These are phyloP conservation scores for Punctoribates punctum DNA, from an alignment of 2,888 invertebrate species.

Conservation along the genomic window DNA sequence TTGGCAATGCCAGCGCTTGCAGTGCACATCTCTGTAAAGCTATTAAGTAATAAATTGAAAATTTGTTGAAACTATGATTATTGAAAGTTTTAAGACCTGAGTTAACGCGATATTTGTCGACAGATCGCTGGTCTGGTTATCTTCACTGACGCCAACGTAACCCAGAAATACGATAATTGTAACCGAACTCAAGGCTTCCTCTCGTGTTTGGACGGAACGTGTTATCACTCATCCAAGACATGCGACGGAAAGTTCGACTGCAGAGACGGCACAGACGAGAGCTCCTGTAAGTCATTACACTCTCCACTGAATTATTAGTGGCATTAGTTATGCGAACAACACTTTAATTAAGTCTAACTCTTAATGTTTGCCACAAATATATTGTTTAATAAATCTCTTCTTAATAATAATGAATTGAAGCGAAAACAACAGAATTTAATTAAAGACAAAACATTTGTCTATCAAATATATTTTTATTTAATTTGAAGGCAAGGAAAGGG, in stretches of 20 bases:
- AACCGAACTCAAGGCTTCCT: constrained; percentile 68
- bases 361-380: neutral
- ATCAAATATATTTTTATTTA: constrained; percentile 1
- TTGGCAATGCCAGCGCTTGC: no score
- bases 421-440: constrained; percentile 12
- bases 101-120: neutral
- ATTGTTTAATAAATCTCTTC: neutral
- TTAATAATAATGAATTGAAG: constrained; percentile 15
- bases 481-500: constrained; percentile 43
- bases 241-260: constrained; percentile 79
- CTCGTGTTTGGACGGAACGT: constrained; percentile 72
- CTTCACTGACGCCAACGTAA: constrained; percentile 75
- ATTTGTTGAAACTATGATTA: no score
- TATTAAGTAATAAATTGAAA: no score
- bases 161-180: constrained; percentile 57
- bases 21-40: no score
- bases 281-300: constrained; percentile 61
- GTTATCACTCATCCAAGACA: constrained; percentile 68
- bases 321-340: neutral
- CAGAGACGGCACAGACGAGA: constrained; percentile 78
- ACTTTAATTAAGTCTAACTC: neutral
- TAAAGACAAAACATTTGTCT: constrained; percentile 13
- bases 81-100: neutral
- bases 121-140: constrained; percentile 74
- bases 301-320: neutral